A percentile compares a stretch with the other conserved stretches of the same genome.
These are phyloP conservation scores for Brachypalpus laphriformis DNA, from an alignment of 2,888 invertebrate genomes.

Conservation along the genomic window DNA sequence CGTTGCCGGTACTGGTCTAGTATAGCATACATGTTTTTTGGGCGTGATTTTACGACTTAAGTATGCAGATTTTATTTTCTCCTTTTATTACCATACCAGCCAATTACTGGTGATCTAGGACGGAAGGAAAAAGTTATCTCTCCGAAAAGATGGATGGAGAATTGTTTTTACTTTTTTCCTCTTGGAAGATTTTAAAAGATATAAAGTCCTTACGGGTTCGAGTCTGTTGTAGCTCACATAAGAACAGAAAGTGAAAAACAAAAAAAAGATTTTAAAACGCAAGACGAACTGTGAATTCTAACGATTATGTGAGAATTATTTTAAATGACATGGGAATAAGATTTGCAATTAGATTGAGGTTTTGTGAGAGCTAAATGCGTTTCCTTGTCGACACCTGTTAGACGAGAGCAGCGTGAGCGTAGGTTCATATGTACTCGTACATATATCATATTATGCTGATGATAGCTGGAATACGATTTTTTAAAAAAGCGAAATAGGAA, in stretches of 20 bases:
- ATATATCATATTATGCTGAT: background rate
- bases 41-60: background rate
- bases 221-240: background rate
- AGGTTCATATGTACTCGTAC: too few relatives aligned
- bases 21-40: background rate
- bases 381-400: background rate
- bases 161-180: background rate
- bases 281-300: background rate
- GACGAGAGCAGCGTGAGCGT: background rate
- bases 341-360: background rate
- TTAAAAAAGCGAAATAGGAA: too few relatives aligned
- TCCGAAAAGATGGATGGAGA: background rate
- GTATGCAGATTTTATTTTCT: conserved; percentile 21
- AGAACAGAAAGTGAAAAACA: background rate
- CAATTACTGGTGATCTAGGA: conserved; percentile 10
- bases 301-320: background rate
- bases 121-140: background rate
- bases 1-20: too few relatives aligned
- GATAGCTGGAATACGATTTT: too few relatives aligned
- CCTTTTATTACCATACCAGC: background rate
- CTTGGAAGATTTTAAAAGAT: background rate
- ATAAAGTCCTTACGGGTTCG: background rate
- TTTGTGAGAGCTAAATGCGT: background rate
- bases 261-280: background rate
- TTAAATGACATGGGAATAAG: background rate